phyloP scores from a whole-genome alignment of 2,113 vertebrate genomes.

The Nasalis larvatus region DNA sequence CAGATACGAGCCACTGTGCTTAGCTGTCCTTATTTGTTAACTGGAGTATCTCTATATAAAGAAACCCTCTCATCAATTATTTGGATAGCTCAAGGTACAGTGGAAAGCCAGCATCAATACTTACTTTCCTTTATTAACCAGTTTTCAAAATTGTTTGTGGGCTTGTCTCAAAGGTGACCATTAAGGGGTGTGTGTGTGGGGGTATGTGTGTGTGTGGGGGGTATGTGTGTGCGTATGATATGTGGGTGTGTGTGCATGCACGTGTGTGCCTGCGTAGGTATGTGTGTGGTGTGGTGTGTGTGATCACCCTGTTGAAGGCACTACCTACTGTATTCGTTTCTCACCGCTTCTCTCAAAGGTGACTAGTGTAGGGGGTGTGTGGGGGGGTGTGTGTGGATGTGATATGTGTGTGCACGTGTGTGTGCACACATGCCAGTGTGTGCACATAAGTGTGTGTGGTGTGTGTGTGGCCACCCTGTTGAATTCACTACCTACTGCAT shows the following conservation, averaged over 20 bases:
- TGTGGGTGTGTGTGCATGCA: not conserved
- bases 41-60: not conserved
- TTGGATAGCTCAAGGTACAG: not conserved
- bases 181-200: not conserved
- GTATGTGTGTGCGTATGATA: not conserved
- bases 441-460: not conserved
- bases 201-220: not conserved
- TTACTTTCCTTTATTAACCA: not conserved
- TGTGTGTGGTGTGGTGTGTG: not conserved
- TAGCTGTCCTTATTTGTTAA: not conserved
- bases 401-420: too few relatives aligned
- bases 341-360: too few relatives aligned
- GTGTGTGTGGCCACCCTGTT: not conserved
- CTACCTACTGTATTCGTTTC: too few relatives aligned
- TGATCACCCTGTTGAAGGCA: not conserved
- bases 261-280: not conserved
- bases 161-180: not conserved
- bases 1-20: too few relatives aligned
- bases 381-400: too few relatives aligned
- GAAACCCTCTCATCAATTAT: not conserved
- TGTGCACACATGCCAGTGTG: too few relatives aligned
- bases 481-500: too few relatives aligned
- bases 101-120: not conserved
- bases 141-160: not conserved
- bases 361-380: not conserved